Evolutionary conservation across 1,140 invertebrate genomes (phyloP).

Genomic region (Bombus cullumanus): DNA sequence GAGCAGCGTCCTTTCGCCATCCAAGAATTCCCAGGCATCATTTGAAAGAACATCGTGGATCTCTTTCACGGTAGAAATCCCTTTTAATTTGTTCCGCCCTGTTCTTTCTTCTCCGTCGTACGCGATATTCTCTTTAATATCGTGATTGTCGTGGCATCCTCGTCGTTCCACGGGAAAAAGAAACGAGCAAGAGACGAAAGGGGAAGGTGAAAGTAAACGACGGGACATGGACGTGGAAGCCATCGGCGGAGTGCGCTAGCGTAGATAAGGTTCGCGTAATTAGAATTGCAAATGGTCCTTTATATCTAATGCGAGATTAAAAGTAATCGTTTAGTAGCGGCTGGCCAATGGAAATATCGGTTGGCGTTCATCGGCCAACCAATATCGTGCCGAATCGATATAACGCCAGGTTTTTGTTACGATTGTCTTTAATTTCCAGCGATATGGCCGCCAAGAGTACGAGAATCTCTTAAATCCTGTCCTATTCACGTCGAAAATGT

Average conservation of each 20-base stretch:
- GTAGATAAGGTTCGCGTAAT: constrained; percentile 26
- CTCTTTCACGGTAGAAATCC: neutral
- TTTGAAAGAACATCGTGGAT: neutral
- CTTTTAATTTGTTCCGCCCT: constrained; percentile 23
- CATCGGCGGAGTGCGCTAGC: constrained; percentile 18
- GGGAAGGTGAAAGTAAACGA: constrained; percentile 1
- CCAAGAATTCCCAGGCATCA: neutral
- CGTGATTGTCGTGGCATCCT: constrained; percentile 16
- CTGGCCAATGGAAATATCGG: constrained; percentile 25
- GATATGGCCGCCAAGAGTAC: neutral
- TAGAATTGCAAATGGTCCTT: constrained; percentile 37
- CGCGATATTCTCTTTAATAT: constrained; percentile 25
- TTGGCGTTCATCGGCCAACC: neutral
- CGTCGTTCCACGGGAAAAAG: neutral
- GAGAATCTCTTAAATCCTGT: neutral
- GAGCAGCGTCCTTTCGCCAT: neutral
- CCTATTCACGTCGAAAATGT: neutral
- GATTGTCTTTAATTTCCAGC: neutral
- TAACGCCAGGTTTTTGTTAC: neutral
- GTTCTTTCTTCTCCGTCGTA: neutral
- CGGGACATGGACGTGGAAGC: neutral
- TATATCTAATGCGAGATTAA: constrained; percentile 28
- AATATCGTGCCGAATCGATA: constrained; percentile 13
- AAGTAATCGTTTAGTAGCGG: constrained; percentile 27
- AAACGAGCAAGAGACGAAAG: too few species aligned